Conservation (phyloP, 2,797 vertebrate species). For the Amblyraja radiata region DNA sequence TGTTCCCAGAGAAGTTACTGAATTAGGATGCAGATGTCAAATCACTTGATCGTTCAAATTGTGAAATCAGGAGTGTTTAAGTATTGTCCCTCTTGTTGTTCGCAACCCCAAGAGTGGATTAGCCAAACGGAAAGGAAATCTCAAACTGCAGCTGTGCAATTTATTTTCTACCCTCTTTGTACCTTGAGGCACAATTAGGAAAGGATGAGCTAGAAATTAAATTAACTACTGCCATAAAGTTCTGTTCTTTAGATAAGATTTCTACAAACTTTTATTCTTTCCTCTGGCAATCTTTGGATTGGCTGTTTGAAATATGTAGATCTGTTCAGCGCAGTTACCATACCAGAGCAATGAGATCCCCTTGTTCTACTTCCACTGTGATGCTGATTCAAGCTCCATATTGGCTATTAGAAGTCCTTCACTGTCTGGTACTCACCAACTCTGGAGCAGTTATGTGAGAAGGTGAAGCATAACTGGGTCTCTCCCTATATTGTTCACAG, state of each 20-base stretch:
- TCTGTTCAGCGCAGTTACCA: neutral
- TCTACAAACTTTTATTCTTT: neutral
- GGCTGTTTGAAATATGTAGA: neutral
- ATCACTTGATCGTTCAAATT: neutral
- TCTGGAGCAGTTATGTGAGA: neutral
- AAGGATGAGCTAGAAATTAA: neutral
- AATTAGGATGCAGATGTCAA: neutral
- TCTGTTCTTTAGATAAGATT: neutral
- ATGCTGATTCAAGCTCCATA: neutral
- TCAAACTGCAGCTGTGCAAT: neutral
- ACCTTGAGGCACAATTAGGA: neutral
- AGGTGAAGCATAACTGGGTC: neutral
- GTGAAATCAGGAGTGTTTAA: neutral
- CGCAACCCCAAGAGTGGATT: neutral
- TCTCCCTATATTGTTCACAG: neutral
- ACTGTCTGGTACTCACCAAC: neutral
- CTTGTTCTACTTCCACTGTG: neutral
- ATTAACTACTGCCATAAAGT: neutral
- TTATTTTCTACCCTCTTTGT: neutral
- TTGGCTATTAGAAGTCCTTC: neutral
- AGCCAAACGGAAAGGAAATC: neutral
- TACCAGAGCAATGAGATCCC: neutral
- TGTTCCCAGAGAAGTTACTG: neutral
- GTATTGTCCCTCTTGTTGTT: neutral
- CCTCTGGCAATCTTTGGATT: neutral